phyloP scores from a whole-genome alignment of 2,888 invertebrate genomes.

The Drosophila recens region DNA sequence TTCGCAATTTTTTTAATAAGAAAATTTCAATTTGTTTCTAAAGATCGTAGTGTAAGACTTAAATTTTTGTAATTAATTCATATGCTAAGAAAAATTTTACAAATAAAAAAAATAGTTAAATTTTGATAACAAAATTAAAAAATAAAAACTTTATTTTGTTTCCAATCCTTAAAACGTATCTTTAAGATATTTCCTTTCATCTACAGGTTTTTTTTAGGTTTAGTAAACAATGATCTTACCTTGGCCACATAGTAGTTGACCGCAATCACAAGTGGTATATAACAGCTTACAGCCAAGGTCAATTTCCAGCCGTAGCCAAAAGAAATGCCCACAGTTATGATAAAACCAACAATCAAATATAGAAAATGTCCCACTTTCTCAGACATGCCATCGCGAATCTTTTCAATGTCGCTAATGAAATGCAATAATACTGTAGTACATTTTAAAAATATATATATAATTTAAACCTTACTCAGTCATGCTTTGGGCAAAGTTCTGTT shows the following conservation, averaged over 20 bases:
- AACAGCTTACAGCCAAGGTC: slow-evolving; percentile 91
- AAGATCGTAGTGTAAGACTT: too few species aligned
- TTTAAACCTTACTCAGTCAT: slow-evolving; percentile 89
- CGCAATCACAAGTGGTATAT: slow-evolving; percentile 91
- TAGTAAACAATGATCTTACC: slow-evolving; percentile 85
- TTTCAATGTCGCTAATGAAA: slow-evolving; percentile 89
- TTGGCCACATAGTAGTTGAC: slow-evolving; percentile 91
- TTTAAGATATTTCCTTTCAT: too few species aligned
- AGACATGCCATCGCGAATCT: slow-evolving; percentile 93
- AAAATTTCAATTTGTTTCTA: too few species aligned
- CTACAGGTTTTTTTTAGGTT: too few species aligned
- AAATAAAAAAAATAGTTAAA: too few species aligned
- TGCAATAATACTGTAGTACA: background rate
- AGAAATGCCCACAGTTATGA: slow-evolving; percentile 89
- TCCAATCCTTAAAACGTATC: too few species aligned
- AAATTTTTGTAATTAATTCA: too few species aligned
- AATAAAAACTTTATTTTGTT: background rate
- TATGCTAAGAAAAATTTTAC: too few species aligned
- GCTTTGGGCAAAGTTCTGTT: slow-evolving; percentile 90
- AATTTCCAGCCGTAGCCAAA: slow-evolving; percentile 94
- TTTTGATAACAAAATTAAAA: background rate
- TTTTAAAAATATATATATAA: slow-evolving; percentile 50
- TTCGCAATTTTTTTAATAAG: too few species aligned
- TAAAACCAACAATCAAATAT: slow-evolving; percentile 86
- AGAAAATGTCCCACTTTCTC: slow-evolving; percentile 93